Evolutionary conservation across 2,797 vertebrate genomes (phyloP).

Genomic region (Pseudochirops cupreus): DNA sequence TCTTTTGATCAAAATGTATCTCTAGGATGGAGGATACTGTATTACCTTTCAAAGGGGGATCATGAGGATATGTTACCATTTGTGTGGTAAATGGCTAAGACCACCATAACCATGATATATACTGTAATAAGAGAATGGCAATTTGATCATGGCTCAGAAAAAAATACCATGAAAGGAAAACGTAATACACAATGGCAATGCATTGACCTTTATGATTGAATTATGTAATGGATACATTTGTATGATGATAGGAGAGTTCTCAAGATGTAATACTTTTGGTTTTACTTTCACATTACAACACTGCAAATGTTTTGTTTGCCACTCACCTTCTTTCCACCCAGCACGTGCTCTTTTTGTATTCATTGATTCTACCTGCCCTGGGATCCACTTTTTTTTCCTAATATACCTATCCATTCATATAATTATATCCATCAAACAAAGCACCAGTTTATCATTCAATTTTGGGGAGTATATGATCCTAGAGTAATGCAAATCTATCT

Average conservation of each 20-base stretch:
- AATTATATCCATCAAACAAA: not conserved
- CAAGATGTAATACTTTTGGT: not conserved
- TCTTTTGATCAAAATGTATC: constrained; percentile 34
- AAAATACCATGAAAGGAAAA: not conserved
- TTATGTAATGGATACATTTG: not conserved
- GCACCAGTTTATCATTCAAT: not conserved
- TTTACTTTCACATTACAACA: not conserved
- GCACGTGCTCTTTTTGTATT: not conserved
- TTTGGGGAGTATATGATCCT: not conserved
- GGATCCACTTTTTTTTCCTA: not conserved
- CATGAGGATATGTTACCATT: constrained; percentile 6
- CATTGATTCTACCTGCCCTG: not conserved
- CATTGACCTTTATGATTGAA: not conserved
- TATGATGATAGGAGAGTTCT: constrained; percentile 22
- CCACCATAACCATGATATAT: not conserved
- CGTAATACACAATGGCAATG: not conserved
- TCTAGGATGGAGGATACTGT: not conserved
- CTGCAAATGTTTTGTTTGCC: not conserved
- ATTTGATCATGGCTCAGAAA: not conserved
- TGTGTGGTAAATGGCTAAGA: constrained; percentile 19
- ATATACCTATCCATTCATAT: not conserved
- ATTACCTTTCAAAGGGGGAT: constrained; percentile 16
- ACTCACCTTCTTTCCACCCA: not conserved
- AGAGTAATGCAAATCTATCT: not conserved
- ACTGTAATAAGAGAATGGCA: not conserved